Evolutionary conservation across 2,113 vertebrate genomes (phyloP), one percentile per base, ranked within the genome.

Genomic region (Ammodytes dubius): DNA sequence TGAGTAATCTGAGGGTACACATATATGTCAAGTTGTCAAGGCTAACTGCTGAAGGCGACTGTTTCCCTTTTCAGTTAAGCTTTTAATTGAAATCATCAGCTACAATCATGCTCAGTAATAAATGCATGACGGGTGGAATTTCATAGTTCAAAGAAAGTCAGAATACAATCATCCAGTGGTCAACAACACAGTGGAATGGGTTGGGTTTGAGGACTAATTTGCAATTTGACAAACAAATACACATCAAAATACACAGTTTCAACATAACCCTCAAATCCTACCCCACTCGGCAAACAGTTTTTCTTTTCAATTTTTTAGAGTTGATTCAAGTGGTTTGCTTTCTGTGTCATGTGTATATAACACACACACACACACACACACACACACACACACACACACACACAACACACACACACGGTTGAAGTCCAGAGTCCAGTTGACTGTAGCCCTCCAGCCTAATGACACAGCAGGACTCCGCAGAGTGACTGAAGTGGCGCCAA

Each of bases 371-470:
- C 19, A 11, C 59, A 0, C 27, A 6, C 27, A 71, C n/a, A 15
- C 43, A 52, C 19, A 27, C 1, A 9, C 19, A 11, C 59, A 0
- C 27, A 6, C 27, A 71, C n/a, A 15, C 43, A 52, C 19, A 27
- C 1, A 9, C 19, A 11, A 71, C n/a, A 15, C 43, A 52, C 19
- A 27, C 1, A 9, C 19, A 11, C 59, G 0, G 50, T 39, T 37
- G 7, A 75, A 46, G 78, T 77, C 79, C 86, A 79, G 71, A 88
- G 87, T 87, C 78, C 85, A 70, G 39, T 3, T 27, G 68, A 79
- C 67, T 47, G 19, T n/a, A 67, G 76, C 70, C 76, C 54, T 79
- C 50, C 61, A 71, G 75, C 68, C 70, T 76, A 83, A 89, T 81
- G 88, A 87, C 73, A 72, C 60, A 43, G 74, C 19, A 69, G 27